Evolutionary conservation across 1,140 invertebrate species (phyloP).

Genomic region (Zelostemma sp.): DNA sequence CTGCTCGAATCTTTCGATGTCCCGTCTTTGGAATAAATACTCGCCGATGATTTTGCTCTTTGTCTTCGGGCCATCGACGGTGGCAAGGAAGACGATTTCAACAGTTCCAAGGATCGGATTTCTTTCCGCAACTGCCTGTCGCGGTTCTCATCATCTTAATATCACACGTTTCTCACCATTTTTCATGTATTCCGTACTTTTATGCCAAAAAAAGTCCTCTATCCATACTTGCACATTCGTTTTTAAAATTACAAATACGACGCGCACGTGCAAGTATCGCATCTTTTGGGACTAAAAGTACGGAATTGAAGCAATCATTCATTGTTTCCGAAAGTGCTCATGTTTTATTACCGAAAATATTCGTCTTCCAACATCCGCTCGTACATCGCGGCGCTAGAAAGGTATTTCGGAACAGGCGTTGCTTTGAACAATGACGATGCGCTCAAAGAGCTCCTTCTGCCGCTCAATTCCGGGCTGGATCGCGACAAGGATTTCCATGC

Average conservation of each 20-base stretch:
- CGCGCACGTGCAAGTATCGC: no score
- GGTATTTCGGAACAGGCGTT: conserved; percentile 76
- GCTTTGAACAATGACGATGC: conserved; percentile 73
- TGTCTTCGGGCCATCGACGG: conserved; percentile 79
- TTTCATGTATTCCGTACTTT: no score
- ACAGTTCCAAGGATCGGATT: conserved; percentile 77
- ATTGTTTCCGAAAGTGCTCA: no score
- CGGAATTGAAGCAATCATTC: no score
- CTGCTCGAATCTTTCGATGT: conserved; percentile 59
- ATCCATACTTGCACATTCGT: neutral
- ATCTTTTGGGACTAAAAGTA: no score
- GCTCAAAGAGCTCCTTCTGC: conserved; percentile 41
- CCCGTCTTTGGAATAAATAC: conserved; percentile 59
- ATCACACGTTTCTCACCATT: neutral
- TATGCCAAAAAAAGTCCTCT: neutral
- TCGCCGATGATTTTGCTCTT: conserved; percentile 64
- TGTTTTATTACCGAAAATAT: conserved; percentile 73
- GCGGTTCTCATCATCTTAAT: conserved; percentile 8
- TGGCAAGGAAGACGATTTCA: conserved; percentile 76
- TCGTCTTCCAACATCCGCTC: conserved; percentile 79
- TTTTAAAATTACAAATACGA: neutral
- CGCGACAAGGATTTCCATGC: conserved; percentile 66
- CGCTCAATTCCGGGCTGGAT: conserved; percentile 72
- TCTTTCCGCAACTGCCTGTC: conserved; percentile 75
- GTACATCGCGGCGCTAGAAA: conserved; percentile 79